phyloP scores from a whole-genome alignment of 2,113 vertebrate genomes.

The Phyllopteryx taeniolatus region DNA sequence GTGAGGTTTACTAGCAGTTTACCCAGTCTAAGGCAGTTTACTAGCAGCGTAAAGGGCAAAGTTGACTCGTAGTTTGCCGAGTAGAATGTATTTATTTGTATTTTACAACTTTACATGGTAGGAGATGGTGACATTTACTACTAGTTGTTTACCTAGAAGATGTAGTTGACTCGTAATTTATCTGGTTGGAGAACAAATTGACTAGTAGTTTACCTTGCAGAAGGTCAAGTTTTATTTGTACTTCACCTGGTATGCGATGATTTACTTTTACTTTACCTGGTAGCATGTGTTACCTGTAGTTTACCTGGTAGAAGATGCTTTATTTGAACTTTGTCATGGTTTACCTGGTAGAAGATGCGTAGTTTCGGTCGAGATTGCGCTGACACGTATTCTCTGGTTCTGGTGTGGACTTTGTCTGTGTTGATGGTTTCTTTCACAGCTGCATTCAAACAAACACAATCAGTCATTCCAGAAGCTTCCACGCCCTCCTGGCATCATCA shows the following conservation, averaged over 20 bases:
- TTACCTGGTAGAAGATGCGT: constrained; percentile 95
- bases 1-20: no score
- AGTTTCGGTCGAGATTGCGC: constrained; percentile 89
- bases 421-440: constrained; percentile 88
- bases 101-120: no score
- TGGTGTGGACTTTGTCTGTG: constrained; percentile 78
- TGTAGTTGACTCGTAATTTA: no score
- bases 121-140: no score
- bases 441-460: constrained; percentile 39
- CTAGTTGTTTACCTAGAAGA: no score
- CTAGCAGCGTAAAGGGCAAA: no score
- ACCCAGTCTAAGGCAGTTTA: no score
- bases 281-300: neutral
- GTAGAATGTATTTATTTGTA: no score
- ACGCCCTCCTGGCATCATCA: neutral
- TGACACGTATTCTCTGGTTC: constrained; percentile 80
- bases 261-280: neutral
- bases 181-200: no score
- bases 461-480: neutral
- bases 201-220: no score
- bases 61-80: no score
- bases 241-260: neutral
- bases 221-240: no score
- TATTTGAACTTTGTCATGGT: neutral
- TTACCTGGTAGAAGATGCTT: neutral